A percentile compares a stretch with the other conserved stretches of the same genome.
phyloP scores from a whole-genome alignment of 2,113 vertebrate species.

The Microcebus lehilahytsara region DNA sequence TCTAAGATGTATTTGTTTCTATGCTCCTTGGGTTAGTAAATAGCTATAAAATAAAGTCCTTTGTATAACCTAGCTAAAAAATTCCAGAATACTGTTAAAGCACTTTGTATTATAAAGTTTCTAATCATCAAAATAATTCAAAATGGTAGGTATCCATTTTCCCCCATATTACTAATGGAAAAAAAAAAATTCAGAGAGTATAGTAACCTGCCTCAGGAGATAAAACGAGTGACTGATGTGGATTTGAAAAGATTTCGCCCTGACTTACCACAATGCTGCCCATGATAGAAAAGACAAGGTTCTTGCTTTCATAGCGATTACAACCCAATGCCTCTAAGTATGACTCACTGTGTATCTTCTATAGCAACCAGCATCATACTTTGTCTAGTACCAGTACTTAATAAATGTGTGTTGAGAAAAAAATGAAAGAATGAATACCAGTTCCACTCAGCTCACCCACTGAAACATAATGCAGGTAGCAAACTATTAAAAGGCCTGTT shows the following conservation, averaged over 20 bases:
- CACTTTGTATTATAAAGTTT: neutral
- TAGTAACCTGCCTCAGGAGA: neutral
- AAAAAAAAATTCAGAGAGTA: neutral
- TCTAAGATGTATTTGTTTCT: slow-evolving; percentile 1
- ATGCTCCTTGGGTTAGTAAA: neutral
- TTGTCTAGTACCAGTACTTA: neutral
- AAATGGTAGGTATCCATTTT: neutral
- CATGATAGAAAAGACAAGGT: neutral
- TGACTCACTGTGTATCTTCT: neutral
- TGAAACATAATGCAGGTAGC: neutral
- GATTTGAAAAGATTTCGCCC: neutral
- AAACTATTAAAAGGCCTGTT: neutral
- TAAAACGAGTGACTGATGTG: neutral
- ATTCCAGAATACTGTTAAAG: neutral
- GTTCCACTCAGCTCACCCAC: neutral
- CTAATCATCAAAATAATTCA: neutral
- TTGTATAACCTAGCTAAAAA: neutral
- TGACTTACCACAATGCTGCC: neutral
- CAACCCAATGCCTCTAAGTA: neutral
- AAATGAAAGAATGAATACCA: neutral
- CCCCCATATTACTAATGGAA: neutral
- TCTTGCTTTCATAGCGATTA: neutral
- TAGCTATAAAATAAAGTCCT: neutral
- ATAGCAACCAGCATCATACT: neutral
- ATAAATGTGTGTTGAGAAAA: neutral